Base-by-base conservation (phyloP, 2,113 vertebrate genomes). In the Platichthys stellatus region DNA sequence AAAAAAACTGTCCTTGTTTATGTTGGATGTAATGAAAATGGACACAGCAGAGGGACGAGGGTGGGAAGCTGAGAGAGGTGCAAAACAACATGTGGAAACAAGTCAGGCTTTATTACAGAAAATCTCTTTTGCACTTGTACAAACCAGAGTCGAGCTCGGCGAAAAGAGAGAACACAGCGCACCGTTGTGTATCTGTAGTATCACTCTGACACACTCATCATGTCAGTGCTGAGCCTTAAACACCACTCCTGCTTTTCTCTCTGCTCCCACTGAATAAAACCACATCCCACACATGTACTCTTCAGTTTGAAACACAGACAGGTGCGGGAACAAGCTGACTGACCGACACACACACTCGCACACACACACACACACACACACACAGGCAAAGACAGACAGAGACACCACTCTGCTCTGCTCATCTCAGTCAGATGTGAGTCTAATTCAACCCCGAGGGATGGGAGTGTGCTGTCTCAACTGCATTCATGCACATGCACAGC, bases 201-300 rank as follows among this genome's bases (percentile, higher is more conserved):
- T 87, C 74, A 74, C 70, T 82, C 47, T 88, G 82, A 82, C 86
- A 89, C 72, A 79, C 84, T 83, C 79, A 69, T 74, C 72, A 49
- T 88, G 86, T 87, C 78, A 86, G 59, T 66, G 64, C 80, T 69
- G 71, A 83, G 77, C 71, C 76, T 85, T 83, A 79, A 84, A 72
- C 76, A 70, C 73, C 63, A 17, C 58, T 74, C 59, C 51, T 62
- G 61, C 71, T 73, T 83, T 43, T 70, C 58, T 68, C 23, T 62
- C 31, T 43, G 61, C 64, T 82, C 59, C 49, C 31, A 15, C 49
- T 60, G 56, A 86, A 75, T 80, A 63, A 76, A 83, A 84, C 56
- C 59, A 71, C 80, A 87, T 85, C 90, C 69, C 78, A 82, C 87
- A 83, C 86, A 84, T 80, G 69, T 80, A 69, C 72, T 69, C 75